Evolutionary conservation across 2,113 vertebrate genomes (phyloP).

Genomic region (Phasianus colchicus): DNA sequence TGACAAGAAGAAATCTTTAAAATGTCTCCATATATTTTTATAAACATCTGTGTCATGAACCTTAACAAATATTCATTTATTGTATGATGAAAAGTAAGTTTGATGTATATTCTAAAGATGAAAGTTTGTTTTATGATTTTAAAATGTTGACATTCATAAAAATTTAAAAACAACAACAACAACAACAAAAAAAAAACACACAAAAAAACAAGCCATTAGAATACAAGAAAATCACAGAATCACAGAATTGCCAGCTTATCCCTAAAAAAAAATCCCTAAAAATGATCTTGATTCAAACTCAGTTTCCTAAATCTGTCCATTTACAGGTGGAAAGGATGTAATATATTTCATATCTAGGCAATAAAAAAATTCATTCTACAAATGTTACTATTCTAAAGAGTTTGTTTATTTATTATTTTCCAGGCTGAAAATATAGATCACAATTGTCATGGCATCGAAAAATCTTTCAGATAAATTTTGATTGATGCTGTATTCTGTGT

Average conservation of each 20-base stretch:
- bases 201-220: not conserved
- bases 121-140: not conserved
- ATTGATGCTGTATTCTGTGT: not conserved
- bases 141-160: not conserved
- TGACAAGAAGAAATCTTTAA: not conserved
- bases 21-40: not conserved
- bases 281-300: not conserved
- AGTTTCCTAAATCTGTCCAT: not conserved
- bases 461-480: constrained; percentile 8
- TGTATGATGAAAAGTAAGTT: not conserved
- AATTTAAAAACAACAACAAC: not conserved
- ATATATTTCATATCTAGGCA: not conserved
- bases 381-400: constrained; percentile 19
- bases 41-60: not conserved
- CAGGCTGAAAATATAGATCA: constrained; percentile 5
- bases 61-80: not conserved
- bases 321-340: not conserved
- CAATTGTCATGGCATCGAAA: constrained; percentile 11
- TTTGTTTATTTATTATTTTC: constrained; percentile 25
- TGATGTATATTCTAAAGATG: not conserved
- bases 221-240: not conserved
- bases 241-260: too few relatives aligned
- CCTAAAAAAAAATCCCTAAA: too few relatives aligned
- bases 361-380: constrained; percentile 11
- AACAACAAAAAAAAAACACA: too few relatives aligned